Percentiles rank a stretch among this genome's conserved stretches.
These are phyloP conservation scores for Tolmerus cingulatus DNA, from an alignment of 2,888 invertebrate genomes.

Conservation along the genomic window DNA sequence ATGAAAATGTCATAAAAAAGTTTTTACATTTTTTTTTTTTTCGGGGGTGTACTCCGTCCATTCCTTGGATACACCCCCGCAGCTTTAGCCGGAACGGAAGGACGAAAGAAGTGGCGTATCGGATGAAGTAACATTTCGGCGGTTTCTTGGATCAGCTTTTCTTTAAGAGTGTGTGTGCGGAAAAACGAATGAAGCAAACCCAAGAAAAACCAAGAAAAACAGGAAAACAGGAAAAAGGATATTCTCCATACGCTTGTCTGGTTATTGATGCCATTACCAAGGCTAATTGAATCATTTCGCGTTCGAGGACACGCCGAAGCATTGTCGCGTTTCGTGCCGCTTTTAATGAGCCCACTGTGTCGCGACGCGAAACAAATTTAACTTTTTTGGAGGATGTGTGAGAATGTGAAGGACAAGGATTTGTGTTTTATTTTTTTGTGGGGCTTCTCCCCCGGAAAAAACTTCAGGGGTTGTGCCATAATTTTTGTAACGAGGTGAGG, in stretches of 20 bases:
- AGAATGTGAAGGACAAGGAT: not conserved
- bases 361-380: not conserved
- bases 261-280: slow-evolving; percentile 32
- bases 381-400: not conserved
- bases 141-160: not conserved
- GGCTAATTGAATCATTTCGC: slow-evolving; percentile 30
- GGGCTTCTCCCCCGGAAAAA: not conserved
- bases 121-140: not conserved
- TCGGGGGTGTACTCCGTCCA: not conserved
- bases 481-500: not conserved
- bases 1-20: slow-evolving; percentile 43
- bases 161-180: not conserved
- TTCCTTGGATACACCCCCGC: not conserved
- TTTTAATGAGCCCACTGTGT: not conserved
- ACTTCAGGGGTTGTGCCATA: not conserved
- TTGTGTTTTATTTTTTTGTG: not conserved
- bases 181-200: not conserved
- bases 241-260: slow-evolving; percentile 30
- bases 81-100: not conserved
- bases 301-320: not conserved
- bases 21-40: slow-evolving; percentile 12
- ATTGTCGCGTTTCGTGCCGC: not conserved
- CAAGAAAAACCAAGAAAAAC: not conserved
- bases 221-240: not conserved
- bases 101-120: not conserved